Evolutionary conservation across 2,888 invertebrate genomes (phyloP), one percentile per base, ranked within the genome.

Genomic region (Hylaea fasciaria): DNA sequence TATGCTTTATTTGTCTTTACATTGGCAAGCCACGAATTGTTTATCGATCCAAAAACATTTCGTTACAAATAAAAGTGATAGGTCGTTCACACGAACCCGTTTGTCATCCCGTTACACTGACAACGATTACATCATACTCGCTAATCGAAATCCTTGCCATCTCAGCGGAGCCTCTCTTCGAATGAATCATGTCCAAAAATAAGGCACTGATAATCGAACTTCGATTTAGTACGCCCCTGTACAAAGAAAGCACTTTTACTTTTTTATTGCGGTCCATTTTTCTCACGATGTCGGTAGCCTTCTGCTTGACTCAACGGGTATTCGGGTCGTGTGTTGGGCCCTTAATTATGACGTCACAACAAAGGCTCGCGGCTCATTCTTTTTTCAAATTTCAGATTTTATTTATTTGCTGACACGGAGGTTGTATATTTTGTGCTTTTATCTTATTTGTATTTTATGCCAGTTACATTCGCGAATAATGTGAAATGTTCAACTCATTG

Each of bases 221-320:
- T 82, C 79, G 83, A 84, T 87, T 85, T 86, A 71, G 79, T 80
- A 77, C 78, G 82, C 13, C 81, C 83, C 82, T 82, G 84, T 85
- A 86, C 85, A 87, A 91, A 89, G 91, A 89, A 87, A 89, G 86
- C 75, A 88, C 91, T 90, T 85, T 91, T 91, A 91, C 91, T 90
- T 89, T 90, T 90, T 62, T 62, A 48, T 52, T 87, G 62, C 81
- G 74, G n/a, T 81, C 80, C 74, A 74, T 76, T 76, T 76, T 76
- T 73, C 77, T 87, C 84, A 88, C 87, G 86, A 77, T 72, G 41
- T 64, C 62, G 66, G 69, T 69, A 65, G 68, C 74, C 78, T 87
- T 74, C 78, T 87, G 66, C 75, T 78, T 89, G 88, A 91, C 78
- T 91, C 89, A 90, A 76, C 67, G 75, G 62, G 70, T 74, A 71